Base-by-base conservation (phyloP, 2,888 invertebrate genomes). In the Ochropacha duplaris region DNA sequence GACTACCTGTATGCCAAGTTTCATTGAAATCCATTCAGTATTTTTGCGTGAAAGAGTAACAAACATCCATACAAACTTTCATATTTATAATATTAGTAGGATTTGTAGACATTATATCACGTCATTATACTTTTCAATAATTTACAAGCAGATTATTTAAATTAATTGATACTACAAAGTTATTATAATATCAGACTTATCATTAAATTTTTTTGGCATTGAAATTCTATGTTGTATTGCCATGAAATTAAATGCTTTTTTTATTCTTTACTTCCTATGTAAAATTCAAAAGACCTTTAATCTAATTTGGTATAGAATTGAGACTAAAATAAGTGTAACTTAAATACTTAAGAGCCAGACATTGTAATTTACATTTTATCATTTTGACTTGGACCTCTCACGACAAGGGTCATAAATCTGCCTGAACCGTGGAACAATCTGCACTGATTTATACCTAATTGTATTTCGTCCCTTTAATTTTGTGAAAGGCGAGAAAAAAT, bases 291-390 rank as follows among this genome's bases (percentile, higher is more conserved):
- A 1, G n/a, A 44, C 19, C 44, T n/a, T 19, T 4, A 19, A 8
- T 9, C 31, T 22, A 52, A 31, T 52, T 31, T 19, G 16, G 19
- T 31, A 34, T 19, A 31, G 52, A 31, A 12, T 52, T 16, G 12
- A 31, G 28, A 51, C 28, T n/a, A 16, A 12, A 19, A 16, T 19
- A 51, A 52, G 22, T 52, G 31, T 31, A 52, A 52, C 34, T 52
- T 52, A 52, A 52, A 52, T 31, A 52, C 31, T 52, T 31, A 26
- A 22, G 19, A 44, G 31, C 22, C 31, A 50, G 28, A 11, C 52
- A 31, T 22, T 52, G 28, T 64, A 63, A 72, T 64, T 68, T 68
- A 58, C 60, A 66, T 65, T 69, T 74, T 66, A 71, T 64, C 62
- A 68, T 61, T 54, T 64, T 51, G 55, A 52, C 52, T 34, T 31